Conservation (phyloP, 2,113 vertebrate genomes). For the Poicephalus gulielmi region DNA sequence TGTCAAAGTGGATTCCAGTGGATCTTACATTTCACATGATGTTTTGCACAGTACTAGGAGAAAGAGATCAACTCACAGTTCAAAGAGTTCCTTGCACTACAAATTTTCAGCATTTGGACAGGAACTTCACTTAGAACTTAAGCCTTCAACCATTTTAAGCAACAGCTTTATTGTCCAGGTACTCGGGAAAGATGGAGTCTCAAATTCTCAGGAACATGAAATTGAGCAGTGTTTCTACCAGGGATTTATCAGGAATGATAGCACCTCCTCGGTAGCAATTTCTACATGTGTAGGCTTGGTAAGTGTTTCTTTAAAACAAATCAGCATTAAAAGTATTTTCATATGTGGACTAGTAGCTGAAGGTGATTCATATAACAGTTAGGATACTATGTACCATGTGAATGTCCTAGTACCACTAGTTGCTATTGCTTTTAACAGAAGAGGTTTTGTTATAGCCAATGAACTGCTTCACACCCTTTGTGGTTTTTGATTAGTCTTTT, state of each 20-base stretch:
- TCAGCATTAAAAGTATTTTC: not conserved
- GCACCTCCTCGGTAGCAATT: conserved; percentile 87
- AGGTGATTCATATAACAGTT: not conserved
- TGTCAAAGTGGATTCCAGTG: conserved; percentile 87
- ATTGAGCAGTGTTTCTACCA: conserved; percentile 91
- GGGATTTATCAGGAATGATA: conserved; percentile 91
- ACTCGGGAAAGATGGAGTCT: conserved; percentile 80
- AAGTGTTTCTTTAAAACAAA: conserved; percentile 69
- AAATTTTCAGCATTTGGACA: conserved; percentile 90
- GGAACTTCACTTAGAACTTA: conserved; percentile 91
- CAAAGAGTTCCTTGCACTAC: conserved; percentile 85
- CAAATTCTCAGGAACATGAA: conserved; percentile 67
- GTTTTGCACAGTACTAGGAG: conserved; percentile 81
- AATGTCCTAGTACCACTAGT: not conserved
- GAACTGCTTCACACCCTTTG: not conserved
- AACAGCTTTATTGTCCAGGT: conserved; percentile 88
- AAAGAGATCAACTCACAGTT: conserved; percentile 78
- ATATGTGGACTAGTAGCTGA: not conserved
- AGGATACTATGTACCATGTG: not conserved
- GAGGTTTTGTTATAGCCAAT: not conserved
- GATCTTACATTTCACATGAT: conserved; percentile 86
- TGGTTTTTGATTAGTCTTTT: not conserved
- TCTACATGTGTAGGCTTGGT: conserved; percentile 95
- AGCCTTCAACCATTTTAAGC: conserved; percentile 84
- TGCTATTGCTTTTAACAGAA: not conserved